Evolutionary conservation across 2,888 invertebrate genomes (phyloP), one percentile per base, ranked within the genome.

Genomic region (Melanargia galathea): DNA sequence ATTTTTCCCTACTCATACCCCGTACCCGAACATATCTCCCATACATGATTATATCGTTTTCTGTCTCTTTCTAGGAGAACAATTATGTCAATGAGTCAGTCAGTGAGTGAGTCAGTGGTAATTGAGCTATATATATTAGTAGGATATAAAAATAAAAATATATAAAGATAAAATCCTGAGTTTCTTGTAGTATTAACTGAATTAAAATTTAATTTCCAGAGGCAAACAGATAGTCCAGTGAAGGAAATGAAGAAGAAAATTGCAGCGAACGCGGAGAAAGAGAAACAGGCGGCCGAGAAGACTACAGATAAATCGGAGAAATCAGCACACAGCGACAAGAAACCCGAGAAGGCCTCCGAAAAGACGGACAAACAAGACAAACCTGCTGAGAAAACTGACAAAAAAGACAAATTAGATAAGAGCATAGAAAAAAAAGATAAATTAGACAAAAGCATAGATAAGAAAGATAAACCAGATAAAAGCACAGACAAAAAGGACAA

Each of bases 191-290:
- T n/a, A n/a, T n/a, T 18, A 18, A 43, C 18, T 7, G 7, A 43
- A 1, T 16, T 10, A 16, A 35, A 30, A 10, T 57, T 38, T 52
- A 52, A 40, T 55, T 65, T 66, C 13, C 80, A 87, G 86, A 75
- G 75, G 62, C 82, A 79, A 73, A 72, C 84, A 18, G 83, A 85
- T 60, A 88, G 80, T 70, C 89, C 90, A 4, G 85, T 83, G 3
- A 89, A 87, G 73, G 90, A 91, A 11, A 87, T 87, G 86, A 91
- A 90, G 73, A 91, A 90, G 78, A 90, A 90, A 77, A 79, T 87
- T 74, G 88, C 88, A 1, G 86, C 86, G 4, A 87, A 85, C 62
- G 85, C 86, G 0, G 90, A 90, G 59, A 90, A 89, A 67, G 90
- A 89, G 51, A 89, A 87, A 66, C 81, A 82, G 40, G 75, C 79